These are phyloP conservation scores for Trimorus sp. DNA, from an alignment of 2,888 invertebrate genomes.

Conservation along the genomic window DNA sequence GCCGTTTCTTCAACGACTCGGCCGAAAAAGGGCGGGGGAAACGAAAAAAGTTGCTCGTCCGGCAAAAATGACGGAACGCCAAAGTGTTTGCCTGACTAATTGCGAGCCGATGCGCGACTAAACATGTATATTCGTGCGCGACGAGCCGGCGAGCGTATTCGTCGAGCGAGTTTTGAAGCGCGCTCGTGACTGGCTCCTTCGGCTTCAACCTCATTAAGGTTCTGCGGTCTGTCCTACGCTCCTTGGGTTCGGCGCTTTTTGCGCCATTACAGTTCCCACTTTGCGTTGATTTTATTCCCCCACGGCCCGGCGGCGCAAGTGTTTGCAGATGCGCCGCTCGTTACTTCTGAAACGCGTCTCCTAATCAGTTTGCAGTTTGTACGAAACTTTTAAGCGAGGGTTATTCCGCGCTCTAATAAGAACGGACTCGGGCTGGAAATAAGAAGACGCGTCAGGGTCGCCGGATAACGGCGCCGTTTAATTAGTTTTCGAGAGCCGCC, in stretches of 20 bases:
- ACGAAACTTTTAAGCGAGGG: conserved; percentile 60
- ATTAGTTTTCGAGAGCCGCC: conserved; percentile 56
- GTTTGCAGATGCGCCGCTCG: conserved; percentile 60
- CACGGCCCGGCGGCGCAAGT: conserved; percentile 28
- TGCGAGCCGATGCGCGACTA: conserved; percentile 32
- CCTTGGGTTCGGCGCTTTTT: conserved; percentile 56
- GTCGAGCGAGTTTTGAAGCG: conserved; percentile 43
- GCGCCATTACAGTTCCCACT: conserved; percentile 63
- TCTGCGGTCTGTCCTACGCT: conserved; percentile 53
- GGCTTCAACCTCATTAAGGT: conserved; percentile 63
- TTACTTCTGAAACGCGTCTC: conserved; percentile 57
- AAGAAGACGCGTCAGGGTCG: conserved; percentile 42
- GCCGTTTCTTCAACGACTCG: neutral
- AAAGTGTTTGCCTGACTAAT: conserved; percentile 40
- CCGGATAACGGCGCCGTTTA: conserved; percentile 47
- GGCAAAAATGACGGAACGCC: conserved; percentile 27
- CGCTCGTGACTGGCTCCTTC: conserved; percentile 53
- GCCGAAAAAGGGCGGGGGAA: neutral
- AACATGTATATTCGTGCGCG: conserved; percentile 39
- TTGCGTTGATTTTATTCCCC: conserved; percentile 57
- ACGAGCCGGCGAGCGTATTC: conserved; percentile 26
- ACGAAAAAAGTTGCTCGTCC: conserved; percentile 1
- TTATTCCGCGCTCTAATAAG: conserved; percentile 49
- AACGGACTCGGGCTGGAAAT: conserved; percentile 34
- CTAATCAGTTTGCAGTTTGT: conserved; percentile 61